These are phyloP conservation scores for Indicator indicator DNA, from an alignment of 2,113 vertebrate genomes.

Conservation along the genomic window DNA sequence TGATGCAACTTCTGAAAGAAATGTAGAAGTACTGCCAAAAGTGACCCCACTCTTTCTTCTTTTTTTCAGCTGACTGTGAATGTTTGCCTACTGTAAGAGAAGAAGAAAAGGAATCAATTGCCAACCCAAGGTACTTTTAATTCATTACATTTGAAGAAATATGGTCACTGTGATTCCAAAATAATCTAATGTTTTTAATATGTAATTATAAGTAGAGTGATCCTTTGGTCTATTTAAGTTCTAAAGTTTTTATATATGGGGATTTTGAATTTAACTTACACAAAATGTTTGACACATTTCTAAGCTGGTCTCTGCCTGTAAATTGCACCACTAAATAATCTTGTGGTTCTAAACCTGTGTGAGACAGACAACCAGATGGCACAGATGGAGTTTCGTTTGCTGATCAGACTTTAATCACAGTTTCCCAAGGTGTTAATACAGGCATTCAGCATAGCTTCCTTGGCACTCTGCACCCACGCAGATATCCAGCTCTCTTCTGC, in stretches of 20 bases:
- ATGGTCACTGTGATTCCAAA: not conserved
- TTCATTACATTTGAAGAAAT: not conserved
- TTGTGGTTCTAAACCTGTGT: not conserved
- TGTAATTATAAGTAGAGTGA: not conserved
- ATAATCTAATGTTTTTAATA: not conserved
- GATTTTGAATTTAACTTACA: not conserved
- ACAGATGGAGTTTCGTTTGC: conserved; percentile 19
- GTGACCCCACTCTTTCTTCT: conserved; percentile 14
- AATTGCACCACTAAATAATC: not conserved
- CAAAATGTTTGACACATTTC: not conserved
- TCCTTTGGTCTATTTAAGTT: not conserved
- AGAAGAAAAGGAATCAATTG: conserved; percentile 80
- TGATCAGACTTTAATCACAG: conserved; percentile 19
- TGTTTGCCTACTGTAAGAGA: conserved; percentile 80
- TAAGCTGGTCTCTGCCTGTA: not conserved
- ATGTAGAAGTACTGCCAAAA: not conserved
- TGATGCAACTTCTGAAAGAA: not conserved
- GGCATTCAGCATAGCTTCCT: not conserved
- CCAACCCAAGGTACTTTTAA: conserved; percentile 73
- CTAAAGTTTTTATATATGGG: not conserved
- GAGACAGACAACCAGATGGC: conserved; percentile 37
- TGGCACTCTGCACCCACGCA: rapidly evolving
- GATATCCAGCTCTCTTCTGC: not conserved
- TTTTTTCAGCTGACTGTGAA: conserved; percentile 70
- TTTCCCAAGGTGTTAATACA: conserved; percentile 4